Evolutionary conservation across 2,797 vertebrate species (phyloP), one percentile per base, ranked within the genome.

Genomic region (Siniperca scherzeri): DNA sequence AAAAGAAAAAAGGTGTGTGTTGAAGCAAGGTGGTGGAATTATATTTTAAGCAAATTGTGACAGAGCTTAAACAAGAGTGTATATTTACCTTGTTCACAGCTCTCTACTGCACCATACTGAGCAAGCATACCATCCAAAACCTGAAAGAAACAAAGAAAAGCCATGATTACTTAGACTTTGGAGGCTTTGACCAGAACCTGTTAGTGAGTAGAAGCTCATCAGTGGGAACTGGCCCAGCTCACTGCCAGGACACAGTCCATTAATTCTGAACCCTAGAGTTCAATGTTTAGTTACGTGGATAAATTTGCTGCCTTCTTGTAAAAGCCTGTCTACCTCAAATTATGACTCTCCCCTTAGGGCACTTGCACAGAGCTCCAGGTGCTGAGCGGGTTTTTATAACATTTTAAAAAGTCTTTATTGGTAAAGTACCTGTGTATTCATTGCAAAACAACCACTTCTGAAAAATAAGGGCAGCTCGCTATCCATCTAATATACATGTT

Each of bases 21-120:
- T 52, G 0, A 65, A 7, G 46, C 21, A 25, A 42, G 30, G 36
- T 53, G 33, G 12, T 16, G 46, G 36, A 80, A 72, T 30, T 65
- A 22, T 10, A 66, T 30, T 60, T 42, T 30, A 27, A 48, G 36
- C 8, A 64, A 76, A 48, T n/a, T 60, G 38, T 2, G 0, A 76
- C 42, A 62, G 69, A 83, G 27, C 30, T 52, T 38, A 30, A 70
- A 60, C 2, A 53, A 62, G 8, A 4, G 36, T 3, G 19, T 6
- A 19, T 53, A 33, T 82, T 87, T 92, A 99, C 99, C 99, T 99
- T 99, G 99, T 96, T 99, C 98, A 96, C 98, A 99, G 96, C 95
- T 99, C 93, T 99, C 98, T 93, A 99, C 98, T 84, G 97, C 94
- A 93, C 99, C 99, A 92, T 99, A 99, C 89, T 99, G 97, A 87